Evolutionary conservation across 2,113 vertebrate species (phyloP).

Genomic region (Calonectris borealis): DNA sequence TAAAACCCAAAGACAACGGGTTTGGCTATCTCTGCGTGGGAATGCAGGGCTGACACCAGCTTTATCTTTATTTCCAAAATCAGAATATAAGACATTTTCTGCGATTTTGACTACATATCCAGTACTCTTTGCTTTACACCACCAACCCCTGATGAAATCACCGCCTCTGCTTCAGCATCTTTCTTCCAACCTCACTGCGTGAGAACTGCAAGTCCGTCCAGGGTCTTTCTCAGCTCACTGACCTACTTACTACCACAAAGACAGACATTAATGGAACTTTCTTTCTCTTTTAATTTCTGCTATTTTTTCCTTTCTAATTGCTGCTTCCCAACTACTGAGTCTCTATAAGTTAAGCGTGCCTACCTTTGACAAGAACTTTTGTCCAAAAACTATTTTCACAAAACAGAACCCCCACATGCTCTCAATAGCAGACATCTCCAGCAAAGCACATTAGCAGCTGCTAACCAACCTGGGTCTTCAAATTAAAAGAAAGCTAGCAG

Average conservation of each 20-base stretch:
- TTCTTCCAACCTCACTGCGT: neutral
- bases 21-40: neutral
- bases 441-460: neutral
- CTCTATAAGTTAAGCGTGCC: neutral
- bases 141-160: neutral
- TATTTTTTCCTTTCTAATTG: neutral
- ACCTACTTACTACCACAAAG: conserved; percentile 11
- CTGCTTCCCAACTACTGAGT: neutral
- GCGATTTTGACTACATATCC: neutral
- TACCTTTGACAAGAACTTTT: neutral
- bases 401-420: neutral
- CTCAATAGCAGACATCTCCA: neutral
- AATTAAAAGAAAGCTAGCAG: neutral
- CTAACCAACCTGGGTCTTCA: neutral
- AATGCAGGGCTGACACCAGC: neutral
- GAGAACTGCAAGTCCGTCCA: neutral
- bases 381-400: neutral
- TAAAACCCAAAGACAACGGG: neutral
- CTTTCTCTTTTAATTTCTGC: neutral
- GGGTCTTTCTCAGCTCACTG: neutral
- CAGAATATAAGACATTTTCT: neutral
- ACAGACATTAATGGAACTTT: neutral
- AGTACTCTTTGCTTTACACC: neutral
- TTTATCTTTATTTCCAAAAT: neutral
- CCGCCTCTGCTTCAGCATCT: neutral